phyloP scores from a whole-genome alignment of 1,140 invertebrate genomes.

The Helicoverpa zea region DNA sequence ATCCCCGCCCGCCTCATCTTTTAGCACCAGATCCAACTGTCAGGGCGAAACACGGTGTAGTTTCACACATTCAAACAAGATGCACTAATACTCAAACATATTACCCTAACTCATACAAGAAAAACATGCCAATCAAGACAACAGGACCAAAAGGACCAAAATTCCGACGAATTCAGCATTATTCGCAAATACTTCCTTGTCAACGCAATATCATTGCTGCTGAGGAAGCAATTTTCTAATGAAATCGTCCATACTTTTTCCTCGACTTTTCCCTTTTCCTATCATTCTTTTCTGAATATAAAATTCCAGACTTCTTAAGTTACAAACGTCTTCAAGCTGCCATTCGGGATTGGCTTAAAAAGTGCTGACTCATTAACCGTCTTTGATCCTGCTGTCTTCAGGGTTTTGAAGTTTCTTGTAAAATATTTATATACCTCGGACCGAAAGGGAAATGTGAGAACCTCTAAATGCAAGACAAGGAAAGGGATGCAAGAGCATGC shows the following conservation, averaged over 20 bases:
- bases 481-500: constrained; percentile 63
- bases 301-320: constrained; percentile 34
- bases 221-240: constrained; percentile 34
- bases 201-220: constrained; percentile 10
- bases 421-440: constrained; percentile 26
- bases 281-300: constrained; percentile 20
- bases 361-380: constrained; percentile 3
- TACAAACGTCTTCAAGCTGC: constrained; percentile 17
- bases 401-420: constrained; percentile 11
- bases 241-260: constrained; percentile 19
- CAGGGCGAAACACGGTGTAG: constrained; percentile 74
- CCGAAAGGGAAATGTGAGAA: constrained; percentile 67
- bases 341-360: constrained; percentile 27
- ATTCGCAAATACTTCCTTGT: constrained; percentile 18
- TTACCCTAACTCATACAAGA: constrained; percentile 16
- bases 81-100: constrained; percentile 31
- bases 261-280: neutral
- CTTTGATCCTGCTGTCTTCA: constrained; percentile 27
- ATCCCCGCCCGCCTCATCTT: constrained; percentile 96
- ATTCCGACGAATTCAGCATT: neutral
- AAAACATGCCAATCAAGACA: constrained; percentile 32
- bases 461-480: constrained; percentile 55
- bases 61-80: constrained; percentile 50
- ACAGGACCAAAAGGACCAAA: constrained; percentile 24
- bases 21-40: constrained; percentile 97